phyloP scores from a whole-genome alignment of 2,797 vertebrate genomes.

The Tapirus indicus region DNA sequence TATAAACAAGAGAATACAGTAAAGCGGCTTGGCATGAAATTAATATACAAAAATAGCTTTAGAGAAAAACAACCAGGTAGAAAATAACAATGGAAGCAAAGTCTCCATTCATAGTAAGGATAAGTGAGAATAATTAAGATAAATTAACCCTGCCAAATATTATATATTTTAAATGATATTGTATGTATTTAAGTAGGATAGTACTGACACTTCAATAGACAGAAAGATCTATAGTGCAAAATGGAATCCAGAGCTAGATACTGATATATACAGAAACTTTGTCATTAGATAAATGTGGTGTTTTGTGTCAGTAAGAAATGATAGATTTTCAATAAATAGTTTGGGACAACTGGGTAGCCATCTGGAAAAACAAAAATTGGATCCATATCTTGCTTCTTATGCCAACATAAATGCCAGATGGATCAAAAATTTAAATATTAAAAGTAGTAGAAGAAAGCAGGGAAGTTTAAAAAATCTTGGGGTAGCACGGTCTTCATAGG shows the following conservation, averaged over 20 bases:
- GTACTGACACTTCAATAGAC: not conserved
- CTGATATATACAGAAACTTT: not conserved
- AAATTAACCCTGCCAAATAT: not conserved
- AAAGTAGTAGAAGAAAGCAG: conserved; percentile 44
- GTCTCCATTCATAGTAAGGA: not conserved
- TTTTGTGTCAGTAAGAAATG: conserved; percentile 51
- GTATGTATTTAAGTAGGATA: not conserved
- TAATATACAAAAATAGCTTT: not conserved
- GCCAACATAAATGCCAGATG: conserved; percentile 46
- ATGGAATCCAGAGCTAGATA: not conserved
- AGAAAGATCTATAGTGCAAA: not conserved
- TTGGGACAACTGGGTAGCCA: conserved; percentile 28
- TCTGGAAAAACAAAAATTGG: conserved; percentile 58
- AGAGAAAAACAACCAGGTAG: not conserved
- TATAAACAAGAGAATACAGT: not conserved
- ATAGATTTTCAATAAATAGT: conserved; percentile 19
- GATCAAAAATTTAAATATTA: conserved; percentile 62
- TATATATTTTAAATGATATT: not conserved
- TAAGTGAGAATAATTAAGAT: conserved; percentile 26
- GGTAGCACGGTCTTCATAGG: not conserved
- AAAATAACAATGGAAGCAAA: conserved; percentile 17
- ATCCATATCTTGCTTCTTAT: conserved; percentile 3
- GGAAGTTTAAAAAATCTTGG: not conserved
- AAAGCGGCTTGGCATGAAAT: not conserved
- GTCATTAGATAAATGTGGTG: not conserved